Percentiles rank a stretch among this genome's conserved stretches.
Conservation (phyloP, 2,888 invertebrate genomes). For the Scrobipalpa costella region DNA sequence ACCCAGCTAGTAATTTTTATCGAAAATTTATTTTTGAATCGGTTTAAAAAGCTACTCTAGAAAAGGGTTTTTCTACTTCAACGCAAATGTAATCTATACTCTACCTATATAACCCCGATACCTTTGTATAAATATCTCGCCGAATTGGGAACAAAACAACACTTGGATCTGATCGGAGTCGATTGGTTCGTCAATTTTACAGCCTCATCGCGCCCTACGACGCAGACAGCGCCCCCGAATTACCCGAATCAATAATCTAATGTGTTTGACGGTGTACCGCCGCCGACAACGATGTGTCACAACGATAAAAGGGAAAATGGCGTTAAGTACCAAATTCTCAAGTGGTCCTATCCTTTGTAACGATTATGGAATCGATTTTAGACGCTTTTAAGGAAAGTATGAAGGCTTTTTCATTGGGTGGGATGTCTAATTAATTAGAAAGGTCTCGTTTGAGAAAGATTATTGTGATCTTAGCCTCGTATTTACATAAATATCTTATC, state of each 20-base stretch:
- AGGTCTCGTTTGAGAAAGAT: too few species aligned
- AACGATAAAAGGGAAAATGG: constrained; percentile 32
- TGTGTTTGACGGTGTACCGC: constrained; percentile 43
- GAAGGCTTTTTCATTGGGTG: not conserved
- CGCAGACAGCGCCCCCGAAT: constrained; percentile 44
- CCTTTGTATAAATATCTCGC: not conserved
- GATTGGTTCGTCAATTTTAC: constrained; percentile 48
- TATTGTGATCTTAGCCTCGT: too few species aligned
- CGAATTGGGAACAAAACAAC: constrained; percentile 11
- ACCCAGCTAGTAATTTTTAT: too few species aligned
- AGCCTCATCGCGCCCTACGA: constrained; percentile 43
- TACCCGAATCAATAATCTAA: constrained; percentile 59
- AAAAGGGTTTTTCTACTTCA: too few species aligned
- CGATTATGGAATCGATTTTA: constrained; percentile 16
- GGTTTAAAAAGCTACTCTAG: too few species aligned
- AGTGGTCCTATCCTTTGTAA: not conserved
- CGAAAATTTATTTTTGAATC: too few species aligned
- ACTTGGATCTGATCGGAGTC: constrained; percentile 37
- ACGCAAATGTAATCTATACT: too few species aligned
- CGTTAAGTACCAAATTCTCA: constrained; percentile 5
- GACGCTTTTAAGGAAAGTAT: not conserved
- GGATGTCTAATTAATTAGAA: not conserved
- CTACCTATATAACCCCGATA: too few species aligned
- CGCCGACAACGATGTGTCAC: constrained; percentile 40
- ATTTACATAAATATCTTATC: not conserved